Evolutionary conservation across 2,113 vertebrate genomes (phyloP), one percentile per base, ranked within the genome.

Genomic region (Lepidothrix coronata): DNA sequence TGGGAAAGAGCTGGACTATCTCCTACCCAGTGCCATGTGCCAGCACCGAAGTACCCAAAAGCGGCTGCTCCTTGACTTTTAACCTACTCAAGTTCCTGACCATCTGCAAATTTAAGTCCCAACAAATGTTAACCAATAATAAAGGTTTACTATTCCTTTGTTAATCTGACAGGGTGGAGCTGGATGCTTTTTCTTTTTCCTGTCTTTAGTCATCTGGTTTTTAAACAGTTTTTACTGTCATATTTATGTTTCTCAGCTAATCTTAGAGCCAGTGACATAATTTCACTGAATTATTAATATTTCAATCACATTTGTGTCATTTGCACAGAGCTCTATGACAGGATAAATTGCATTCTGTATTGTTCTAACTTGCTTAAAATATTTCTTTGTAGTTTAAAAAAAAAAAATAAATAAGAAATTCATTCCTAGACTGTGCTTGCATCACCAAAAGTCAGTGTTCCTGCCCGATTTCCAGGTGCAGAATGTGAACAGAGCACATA

Each of bases 301-400:
- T 73, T 85, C 72, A 49, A 84, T 67, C n/a, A 9, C 33, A 80
- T 65, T 74, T 73, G 28, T 49, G 59, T 39, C 58, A 44, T 44
- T 75, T 70, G 31, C 2, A 4, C 41, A 49, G 12, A 51, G 35
- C 55, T 57, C 54, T 27, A 16, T 23, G 51, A 71, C 75, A 49
- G 65, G 58, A 89, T 79, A 76, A 75, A 87, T 82, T 67, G 41
- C 43, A 89, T 67, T 54, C 52, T 84, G 49, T 72, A 75, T 27
- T 87, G 48, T 72, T 95, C 48, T 81, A 84, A 80, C 51, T 74
- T 91, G 88, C 72, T 93, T 84, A 74, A 93, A 94, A 77, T 93
- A 91, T 5, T 8, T 44, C n/a, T 61, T 49, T 59, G 43, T 41
- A 82, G 30, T 65, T 71, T 18, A 7, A 67, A 71, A 84, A 61